Evolutionary conservation across 2,797 vertebrate genomes (phyloP).

Genomic region (Megaceryle alcyon): DNA sequence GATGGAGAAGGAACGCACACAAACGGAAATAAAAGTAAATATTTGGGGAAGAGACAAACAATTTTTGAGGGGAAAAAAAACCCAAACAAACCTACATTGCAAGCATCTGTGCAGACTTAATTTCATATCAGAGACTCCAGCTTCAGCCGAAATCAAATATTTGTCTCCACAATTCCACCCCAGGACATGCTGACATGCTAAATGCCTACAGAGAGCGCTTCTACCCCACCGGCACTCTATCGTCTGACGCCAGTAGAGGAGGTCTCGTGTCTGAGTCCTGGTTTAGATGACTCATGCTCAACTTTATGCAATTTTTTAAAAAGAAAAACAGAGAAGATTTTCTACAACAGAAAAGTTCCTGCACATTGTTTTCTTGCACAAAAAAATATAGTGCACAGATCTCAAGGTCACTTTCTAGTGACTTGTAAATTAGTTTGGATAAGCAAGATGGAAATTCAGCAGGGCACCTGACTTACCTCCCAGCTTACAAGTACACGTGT

Average conservation of each 20-base stretch:
- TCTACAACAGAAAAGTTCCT: not conserved
- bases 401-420: not conserved
- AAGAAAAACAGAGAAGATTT: not conserved
- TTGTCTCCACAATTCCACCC: not conserved
- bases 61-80: not conserved
- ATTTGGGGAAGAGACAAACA: constrained; percentile 22
- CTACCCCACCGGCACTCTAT: not conserved
- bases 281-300: not conserved
- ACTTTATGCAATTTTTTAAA: not conserved
- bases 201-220: not conserved
- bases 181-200: not conserved
- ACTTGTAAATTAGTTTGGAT: fast-evolving
- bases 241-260: not conserved
- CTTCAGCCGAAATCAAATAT: constrained; percentile 41
- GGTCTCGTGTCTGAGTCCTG: not conserved
- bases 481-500: constrained; percentile 88
- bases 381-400: not conserved
- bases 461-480: constrained; percentile 86
- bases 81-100: not conserved
- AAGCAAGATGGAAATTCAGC: not conserved
- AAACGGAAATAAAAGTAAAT: constrained; percentile 33
- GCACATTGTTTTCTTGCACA: fast-evolving
- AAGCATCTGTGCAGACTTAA: not conserved
- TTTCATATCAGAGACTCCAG: not conserved
- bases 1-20: not conserved